Conservation (phyloP, 2,113 vertebrate genomes). For the Crotophaga sulcirostris region DNA sequence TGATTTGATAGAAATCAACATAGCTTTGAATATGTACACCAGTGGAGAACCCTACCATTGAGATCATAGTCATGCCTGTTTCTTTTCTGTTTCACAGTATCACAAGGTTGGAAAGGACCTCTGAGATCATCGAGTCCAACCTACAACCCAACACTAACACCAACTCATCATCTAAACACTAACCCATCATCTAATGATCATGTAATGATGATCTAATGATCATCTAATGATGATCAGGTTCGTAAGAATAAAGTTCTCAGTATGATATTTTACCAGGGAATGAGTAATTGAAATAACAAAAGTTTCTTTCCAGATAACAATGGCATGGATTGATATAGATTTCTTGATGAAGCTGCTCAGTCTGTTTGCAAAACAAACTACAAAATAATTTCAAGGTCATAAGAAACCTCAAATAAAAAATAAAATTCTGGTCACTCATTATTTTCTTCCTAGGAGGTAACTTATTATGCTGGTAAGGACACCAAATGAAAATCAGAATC, state of each 20-base stretch:
- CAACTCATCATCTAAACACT: no score
- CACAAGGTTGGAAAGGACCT: no score
- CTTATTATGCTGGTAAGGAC: background rate
- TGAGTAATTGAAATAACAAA: background rate
- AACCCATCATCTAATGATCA: no score
- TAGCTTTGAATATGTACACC: background rate
- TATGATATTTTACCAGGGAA: background rate
- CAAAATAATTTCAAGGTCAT: background rate
- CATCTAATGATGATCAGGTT: no score
- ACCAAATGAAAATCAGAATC: background rate
- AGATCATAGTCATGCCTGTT: background rate
- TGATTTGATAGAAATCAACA: background rate
- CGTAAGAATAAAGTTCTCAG: background rate
- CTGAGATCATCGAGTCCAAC: no score
- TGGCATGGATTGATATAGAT: background rate
- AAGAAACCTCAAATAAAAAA: background rate
- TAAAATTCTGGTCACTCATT: background rate
- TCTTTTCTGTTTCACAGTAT: no score
- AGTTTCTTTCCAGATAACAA: background rate
- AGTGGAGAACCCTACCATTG: background rate
- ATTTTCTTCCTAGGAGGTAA: background rate
- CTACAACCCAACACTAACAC: no score
- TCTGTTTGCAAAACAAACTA: background rate
- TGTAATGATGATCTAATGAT: no score
- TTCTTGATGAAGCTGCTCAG: background rate